Evolutionary conservation across 2,113 vertebrate genomes (phyloP).

Genomic region (Syngnathus floridae): DNA sequence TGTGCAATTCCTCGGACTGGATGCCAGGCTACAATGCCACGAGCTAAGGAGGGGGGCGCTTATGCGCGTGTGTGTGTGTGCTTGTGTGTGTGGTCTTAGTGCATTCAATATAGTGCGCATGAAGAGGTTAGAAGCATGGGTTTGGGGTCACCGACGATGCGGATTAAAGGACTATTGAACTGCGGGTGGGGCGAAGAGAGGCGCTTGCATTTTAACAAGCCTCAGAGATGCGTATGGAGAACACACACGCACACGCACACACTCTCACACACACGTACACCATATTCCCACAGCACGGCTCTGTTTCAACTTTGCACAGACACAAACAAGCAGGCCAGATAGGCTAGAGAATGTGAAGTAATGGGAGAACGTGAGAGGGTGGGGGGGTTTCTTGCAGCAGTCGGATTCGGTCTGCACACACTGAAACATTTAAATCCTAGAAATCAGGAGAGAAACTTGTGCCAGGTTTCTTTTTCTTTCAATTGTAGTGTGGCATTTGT

Average conservation of each 20-base stretch:
- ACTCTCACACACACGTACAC: conserved; percentile 29
- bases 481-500: conserved; percentile 61
- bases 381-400: neutral
- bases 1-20: conserved; percentile 27
- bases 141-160: conserved; percentile 62
- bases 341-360: conserved; percentile 42
- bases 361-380: conserved; percentile 15
- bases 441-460: conserved; percentile 66
- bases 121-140: conserved; percentile 44
- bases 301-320: conserved; percentile 45
- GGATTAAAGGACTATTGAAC: conserved; percentile 65
- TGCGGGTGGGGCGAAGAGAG: conserved; percentile 48
- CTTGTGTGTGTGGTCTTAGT: neutral
- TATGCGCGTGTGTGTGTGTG: conserved; percentile 33
- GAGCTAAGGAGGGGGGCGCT: conserved; percentile 41
- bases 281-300: conserved; percentile 43
- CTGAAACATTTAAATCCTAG: conserved; percentile 63
- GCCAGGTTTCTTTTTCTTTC: conserved; percentile 45
- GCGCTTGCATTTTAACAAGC: conserved; percentile 43
- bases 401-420: conserved; percentile 36
- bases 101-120: conserved; percentile 8
- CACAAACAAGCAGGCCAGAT: conserved; percentile 48
- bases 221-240: conserved; percentile 43
- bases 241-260: conserved; percentile 46
- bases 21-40: conserved; percentile 29